Evolutionary conservation across 2,113 vertebrate genomes (phyloP), one percentile per base, ranked within the genome.

Genomic region (Chloropsis hardwickii): DNA sequence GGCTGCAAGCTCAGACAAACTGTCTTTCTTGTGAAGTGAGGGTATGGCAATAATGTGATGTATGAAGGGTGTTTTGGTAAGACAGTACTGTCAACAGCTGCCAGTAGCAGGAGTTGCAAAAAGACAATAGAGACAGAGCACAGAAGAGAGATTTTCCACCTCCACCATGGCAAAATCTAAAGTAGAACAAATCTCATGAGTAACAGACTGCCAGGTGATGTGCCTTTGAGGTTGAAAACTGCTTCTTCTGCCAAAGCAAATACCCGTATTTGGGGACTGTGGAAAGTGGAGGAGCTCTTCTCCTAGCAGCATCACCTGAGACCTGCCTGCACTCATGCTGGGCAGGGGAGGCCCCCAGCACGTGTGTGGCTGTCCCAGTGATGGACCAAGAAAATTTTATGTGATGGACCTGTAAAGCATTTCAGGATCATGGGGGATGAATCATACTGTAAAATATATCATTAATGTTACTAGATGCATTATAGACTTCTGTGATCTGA

Each of bases 401-500:
- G 4, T 31, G 18, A 62, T 20, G 64, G 60, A 56, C 64, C 58
- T 56, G 58, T 70, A 70, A 88, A 77, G 66, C 33, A 8, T 45
- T 73, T 82, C 33, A 39, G 85, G 51, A 67, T 86, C 6, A 3
- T 33, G 4, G 0, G 45, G 60, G 64, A 69, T 77, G 79, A 88
- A 88, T 77, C 35, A 13, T 3, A 37, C 76, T 81, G 72, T 78
- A 93, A 92, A 94, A 90, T 42, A 44, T 77, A 73, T 86, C 71
- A 56, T 90, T 88, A 78, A 58, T 48, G 81, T 67, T 94, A 58
- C 40, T 73, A 31, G 64, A 80, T 90, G 76, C 37, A 77, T 93
- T 74, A 47, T 13, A 88, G 94, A 72, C 81, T 81, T 65, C 73
- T 70, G 81, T 64, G 92, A 95, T 91, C 89, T 60, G 73, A 72